Evolutionary conservation across 37 sponge, comb jelly and placozoan genomes (phyloP), one percentile per base, ranked within the genome.

Genomic region (Ianthella basta): DNA sequence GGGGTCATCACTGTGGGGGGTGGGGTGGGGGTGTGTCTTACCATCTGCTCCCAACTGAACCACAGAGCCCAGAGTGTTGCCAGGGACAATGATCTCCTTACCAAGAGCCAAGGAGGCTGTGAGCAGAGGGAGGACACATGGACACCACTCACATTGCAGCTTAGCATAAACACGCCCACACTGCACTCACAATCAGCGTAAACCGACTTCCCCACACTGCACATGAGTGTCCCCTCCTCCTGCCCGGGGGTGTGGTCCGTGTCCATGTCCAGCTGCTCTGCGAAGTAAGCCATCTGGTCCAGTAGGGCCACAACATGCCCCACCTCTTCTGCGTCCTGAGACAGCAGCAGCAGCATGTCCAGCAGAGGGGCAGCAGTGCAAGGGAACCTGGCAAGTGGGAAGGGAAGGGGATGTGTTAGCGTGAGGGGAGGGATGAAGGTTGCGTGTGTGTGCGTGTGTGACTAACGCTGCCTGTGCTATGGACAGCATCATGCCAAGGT

Each of bases 321-420:
- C 21, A 81, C 89, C 0, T 83, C 81, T 30, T 15, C 30, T 53
- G 75, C 60, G 68, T 92, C 89, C 21, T 21, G 35, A 20, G 86
- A 25, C 55, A 92, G 72, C 3, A 89, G 66, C 21, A 65, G 44
- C 44, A 92, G 83, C 8, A 88, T 68, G 30, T 21, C 32, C 29
- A 87, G 44, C 20, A 84, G 37, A 5, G 64, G 38, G 23, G 39
- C 24, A 32, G 83, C 75, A 15, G 73, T 79, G 44, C 84, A 21
- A 23, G 91, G 91, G 44, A 91, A 91, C 54, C 88, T 91, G 32
- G 13, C 27, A 29, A 24, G 24, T 19, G 54, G 84, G 73, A 55
- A 55, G 33, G 34, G 69, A 59, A 0, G 40, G 33, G 67, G 29
- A 37, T 27, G 40, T 30, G 82, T 0, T n/a, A 36, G 40, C 33